Conservation (phyloP, 2,113 vertebrate genomes). For the Indicator indicator region DNA sequence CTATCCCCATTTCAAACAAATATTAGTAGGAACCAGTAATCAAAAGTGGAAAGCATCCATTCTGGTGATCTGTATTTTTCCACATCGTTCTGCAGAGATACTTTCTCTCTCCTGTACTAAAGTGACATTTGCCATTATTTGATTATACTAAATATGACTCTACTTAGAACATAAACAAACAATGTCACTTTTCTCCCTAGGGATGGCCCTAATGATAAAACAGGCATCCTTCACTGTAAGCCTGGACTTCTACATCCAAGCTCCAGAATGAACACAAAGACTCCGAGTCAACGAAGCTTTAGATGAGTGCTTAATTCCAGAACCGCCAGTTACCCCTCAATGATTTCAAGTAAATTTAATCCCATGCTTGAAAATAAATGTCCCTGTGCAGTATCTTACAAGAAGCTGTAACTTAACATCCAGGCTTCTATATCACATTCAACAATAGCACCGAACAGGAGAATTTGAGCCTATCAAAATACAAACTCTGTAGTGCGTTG, state of each 20-base stretch:
- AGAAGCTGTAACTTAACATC: background rate
- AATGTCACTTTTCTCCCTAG: background rate
- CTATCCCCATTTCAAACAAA: background rate
- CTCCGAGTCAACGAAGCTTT: background rate
- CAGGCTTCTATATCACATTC: background rate
- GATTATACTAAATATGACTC: background rate
- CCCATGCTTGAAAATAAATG: background rate
- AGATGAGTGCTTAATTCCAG: background rate
- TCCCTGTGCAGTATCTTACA: background rate
- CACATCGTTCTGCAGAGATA: background rate
- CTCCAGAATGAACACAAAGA: background rate
- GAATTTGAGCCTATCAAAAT: background rate
- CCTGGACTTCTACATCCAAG: background rate
- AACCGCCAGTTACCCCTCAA: background rate
- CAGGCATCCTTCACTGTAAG: background rate
- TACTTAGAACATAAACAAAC: background rate
- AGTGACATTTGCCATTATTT: constrained; percentile 20
- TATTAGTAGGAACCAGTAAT: background rate
- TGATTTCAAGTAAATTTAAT: background rate
- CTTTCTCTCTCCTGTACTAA: background rate
- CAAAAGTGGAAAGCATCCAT: background rate
- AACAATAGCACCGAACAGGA: background rate
- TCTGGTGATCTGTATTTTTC: constrained; percentile 5
- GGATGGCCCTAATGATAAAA: background rate
- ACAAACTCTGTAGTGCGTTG: background rate